Conservation (phyloP, 2,113 vertebrate species). For the Myotis yumanensis region DNA sequence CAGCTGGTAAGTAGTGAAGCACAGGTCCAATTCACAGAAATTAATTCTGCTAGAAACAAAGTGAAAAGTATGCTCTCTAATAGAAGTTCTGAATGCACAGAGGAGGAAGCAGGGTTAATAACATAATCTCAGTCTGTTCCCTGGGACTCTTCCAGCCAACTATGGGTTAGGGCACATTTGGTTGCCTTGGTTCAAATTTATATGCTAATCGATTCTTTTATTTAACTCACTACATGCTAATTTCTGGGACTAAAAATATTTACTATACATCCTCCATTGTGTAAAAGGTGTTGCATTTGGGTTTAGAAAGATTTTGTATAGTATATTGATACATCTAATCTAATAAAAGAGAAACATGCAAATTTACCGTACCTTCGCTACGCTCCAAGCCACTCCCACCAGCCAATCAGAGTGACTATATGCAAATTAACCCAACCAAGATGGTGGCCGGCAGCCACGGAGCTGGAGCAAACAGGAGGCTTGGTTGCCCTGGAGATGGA, state of each 20-base stretch:
- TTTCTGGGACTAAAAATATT: constrained; percentile 35
- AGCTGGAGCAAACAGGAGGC: too few relatives aligned
- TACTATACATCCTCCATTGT: not conserved
- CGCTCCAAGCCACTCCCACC: too few relatives aligned
- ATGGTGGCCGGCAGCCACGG: too few relatives aligned
- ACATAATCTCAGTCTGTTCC: not conserved
- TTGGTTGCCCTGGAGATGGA: too few relatives aligned
- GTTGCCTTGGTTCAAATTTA: constrained; percentile 33
- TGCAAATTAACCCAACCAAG: too few relatives aligned
- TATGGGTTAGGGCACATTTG: not conserved
- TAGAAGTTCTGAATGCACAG: not conserved
- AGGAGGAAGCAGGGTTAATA: not conserved
- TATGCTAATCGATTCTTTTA: constrained; percentile 7
- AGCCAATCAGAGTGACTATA: too few relatives aligned
- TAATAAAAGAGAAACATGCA: too few relatives aligned
- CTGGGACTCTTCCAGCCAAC: not conserved
- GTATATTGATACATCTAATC: not conserved
- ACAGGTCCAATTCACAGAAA: not conserved
- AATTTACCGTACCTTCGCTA: too few relatives aligned
- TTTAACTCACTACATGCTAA: not conserved
- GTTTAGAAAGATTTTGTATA: not conserved
- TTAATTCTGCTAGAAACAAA: constrained; percentile 25
- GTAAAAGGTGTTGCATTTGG: not conserved
- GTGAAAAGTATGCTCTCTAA: not conserved
- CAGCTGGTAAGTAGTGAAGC: not conserved